Conservation (phyloP, 2,888 invertebrate species). For the Limulus polyphemus region DNA sequence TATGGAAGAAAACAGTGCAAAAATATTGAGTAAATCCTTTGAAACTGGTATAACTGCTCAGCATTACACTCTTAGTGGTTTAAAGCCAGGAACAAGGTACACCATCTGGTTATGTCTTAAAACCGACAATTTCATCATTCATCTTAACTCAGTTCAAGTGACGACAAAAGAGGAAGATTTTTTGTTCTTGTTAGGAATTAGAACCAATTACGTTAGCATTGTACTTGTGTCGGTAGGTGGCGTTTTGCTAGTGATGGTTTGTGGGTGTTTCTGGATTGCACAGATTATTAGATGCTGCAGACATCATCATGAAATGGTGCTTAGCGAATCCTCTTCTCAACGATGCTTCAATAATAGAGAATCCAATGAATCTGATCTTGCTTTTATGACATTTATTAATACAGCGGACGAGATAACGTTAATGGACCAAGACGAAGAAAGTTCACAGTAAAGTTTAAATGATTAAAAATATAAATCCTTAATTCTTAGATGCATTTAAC, state of each 20-base stretch:
- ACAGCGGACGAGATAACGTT: conserved; percentile 12
- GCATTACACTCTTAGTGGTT: conserved; percentile 36
- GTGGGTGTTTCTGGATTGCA: conserved; percentile 33
- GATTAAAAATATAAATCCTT: too few relatives aligned
- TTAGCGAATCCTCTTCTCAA: conserved; percentile 8
- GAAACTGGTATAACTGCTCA: conserved; percentile 28
- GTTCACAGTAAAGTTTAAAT: not conserved
- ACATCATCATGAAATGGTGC: conserved; percentile 14
- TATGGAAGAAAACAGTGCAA: conserved; percentile 6
- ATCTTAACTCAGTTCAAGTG: conserved; percentile 29
- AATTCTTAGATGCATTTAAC: too few relatives aligned
- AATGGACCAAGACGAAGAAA: conserved; percentile 13
- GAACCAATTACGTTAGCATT: conserved; percentile 26
- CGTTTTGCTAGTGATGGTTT: conserved; percentile 20
- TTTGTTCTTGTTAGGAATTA: conserved; percentile 26
- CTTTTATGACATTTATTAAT: conserved; percentile 17
- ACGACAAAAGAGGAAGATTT: conserved; percentile 26
- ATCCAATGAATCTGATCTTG: conserved; percentile 12
- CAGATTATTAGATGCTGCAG: conserved; percentile 2
- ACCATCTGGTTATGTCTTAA: conserved; percentile 36
- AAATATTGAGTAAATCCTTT: conserved; percentile 6
- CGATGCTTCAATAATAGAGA: conserved; percentile 14
- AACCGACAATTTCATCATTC: conserved; percentile 29
- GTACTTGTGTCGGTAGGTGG: conserved; percentile 24
- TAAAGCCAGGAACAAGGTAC: conserved; percentile 35